A percentile compares a stretch with the other conserved stretches of the same genome.
Evolutionary conservation across 2,888 invertebrate species (phyloP).

Genomic region (Pteria penguin): DNA sequence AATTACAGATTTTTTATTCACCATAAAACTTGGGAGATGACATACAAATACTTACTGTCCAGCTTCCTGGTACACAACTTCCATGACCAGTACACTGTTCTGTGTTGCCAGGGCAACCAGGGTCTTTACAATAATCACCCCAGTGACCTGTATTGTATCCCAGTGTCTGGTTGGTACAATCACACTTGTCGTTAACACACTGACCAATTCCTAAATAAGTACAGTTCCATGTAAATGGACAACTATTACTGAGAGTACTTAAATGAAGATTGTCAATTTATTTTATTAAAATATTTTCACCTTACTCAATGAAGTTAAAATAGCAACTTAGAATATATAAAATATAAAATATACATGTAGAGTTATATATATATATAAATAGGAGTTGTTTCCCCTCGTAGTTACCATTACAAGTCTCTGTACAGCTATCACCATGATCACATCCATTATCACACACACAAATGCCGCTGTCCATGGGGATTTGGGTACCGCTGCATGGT

Average conservation of each 20-base stretch:
- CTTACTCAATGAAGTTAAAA: too few species aligned
- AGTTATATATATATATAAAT: too few species aligned
- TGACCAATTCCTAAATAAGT: constrained; percentile 1
- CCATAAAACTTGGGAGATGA: too few species aligned
- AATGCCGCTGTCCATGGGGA: constrained; percentile 62
- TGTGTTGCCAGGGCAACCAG: constrained; percentile 58
- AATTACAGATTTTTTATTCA: too few species aligned
- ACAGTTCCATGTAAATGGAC: too few species aligned
- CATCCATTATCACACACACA: constrained; percentile 66
- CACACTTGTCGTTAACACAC: constrained; percentile 51
- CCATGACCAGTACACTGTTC: constrained; percentile 37
- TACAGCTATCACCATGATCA: constrained; percentile 48
- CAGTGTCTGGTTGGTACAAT: constrained; percentile 56
- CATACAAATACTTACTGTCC: not conserved
- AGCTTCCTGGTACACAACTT: constrained; percentile 32
- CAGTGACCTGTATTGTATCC: constrained; percentile 45
- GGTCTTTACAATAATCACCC: constrained; percentile 63
- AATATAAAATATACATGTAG: too few species aligned
- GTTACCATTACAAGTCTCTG: constrained; percentile 26
- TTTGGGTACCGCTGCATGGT: constrained; percentile 62
- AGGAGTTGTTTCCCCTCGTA: too few species aligned
- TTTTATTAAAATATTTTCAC: too few species aligned
- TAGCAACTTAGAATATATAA: too few species aligned
- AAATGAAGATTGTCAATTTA: too few species aligned
- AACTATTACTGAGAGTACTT: too few species aligned